phyloP scores from a whole-genome alignment of 2,113 vertebrate genomes.

The Gallinago jamesoni region DNA sequence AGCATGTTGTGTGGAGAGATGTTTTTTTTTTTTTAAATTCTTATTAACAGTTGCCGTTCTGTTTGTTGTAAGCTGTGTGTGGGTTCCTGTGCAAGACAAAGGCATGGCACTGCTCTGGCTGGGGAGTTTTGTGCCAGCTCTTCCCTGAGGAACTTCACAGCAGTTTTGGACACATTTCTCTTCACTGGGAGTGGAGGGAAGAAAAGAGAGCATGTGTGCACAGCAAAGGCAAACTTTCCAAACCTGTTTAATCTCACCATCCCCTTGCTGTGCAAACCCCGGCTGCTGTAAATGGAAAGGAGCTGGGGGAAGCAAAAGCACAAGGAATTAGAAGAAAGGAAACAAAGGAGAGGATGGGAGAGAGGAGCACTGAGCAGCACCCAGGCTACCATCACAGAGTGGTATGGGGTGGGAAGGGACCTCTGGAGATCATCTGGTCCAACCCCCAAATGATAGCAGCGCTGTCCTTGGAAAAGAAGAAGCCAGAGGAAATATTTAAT shows the following conservation, averaged over 20 bases:
- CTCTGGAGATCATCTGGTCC: no score
- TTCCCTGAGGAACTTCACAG: constrained; percentile 43
- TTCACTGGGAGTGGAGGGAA: neutral
- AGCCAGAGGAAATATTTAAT: neutral
- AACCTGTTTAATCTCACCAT: constrained; percentile 9
- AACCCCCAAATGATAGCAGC: neutral
- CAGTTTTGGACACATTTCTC: constrained; percentile 28
- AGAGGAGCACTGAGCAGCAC: neutral
- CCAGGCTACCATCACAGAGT: neutral
- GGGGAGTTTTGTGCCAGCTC: constrained; percentile 19
- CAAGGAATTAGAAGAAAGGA: neutral
- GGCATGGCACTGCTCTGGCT: constrained; percentile 40
- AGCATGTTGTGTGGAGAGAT: neutral
- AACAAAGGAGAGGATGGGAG: neutral
- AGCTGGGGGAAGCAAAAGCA: neutral
- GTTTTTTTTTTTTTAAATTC: neutral
- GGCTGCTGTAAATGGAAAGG: neutral
- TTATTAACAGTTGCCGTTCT: constrained; percentile 18
- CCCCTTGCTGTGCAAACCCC: neutral
- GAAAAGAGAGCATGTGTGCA: constrained; percentile 22
- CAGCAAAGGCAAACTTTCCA: constrained; percentile 22
- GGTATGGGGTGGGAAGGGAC: no score
- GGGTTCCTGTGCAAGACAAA: constrained; percentile 55
- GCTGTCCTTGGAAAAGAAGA: neutral
- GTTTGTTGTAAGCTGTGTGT: constrained; percentile 31